Evolutionary conservation across 37 sponge, comb jelly and placozoan genomes (phyloP), one percentile per base, ranked within the genome.

Genomic region (Mnemiopsis leidyi): DNA sequence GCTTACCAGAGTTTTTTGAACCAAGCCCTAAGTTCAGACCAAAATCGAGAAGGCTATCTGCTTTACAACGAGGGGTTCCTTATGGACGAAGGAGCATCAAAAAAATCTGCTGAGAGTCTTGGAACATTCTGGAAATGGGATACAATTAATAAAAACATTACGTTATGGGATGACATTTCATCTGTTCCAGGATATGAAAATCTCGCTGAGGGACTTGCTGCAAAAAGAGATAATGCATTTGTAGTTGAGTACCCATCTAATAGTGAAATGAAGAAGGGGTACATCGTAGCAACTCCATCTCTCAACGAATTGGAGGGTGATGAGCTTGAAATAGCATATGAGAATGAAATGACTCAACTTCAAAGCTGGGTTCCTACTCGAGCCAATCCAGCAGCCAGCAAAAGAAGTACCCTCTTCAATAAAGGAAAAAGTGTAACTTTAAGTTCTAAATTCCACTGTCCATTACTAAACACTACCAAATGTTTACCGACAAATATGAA

Each of bases 401-500:
- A 77, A 77, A 26, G 79, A 31, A 32, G 35, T 34, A 31, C 79
- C 16, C 79, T 77, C 1, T 31, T 77, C 32, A 77, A 77, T 32
- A 77, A 32, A 16, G 79, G 79, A 34, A 26, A 77, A 32, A 77
- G 36, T 34, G 32, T 77, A 2, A 77, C 32, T 32, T 32, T 77
- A 77, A 32, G 33, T 32, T 20, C 36, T 32, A 26, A 32, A 77
- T 77, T 77, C 18, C 79, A 77, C 26, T 26, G 26, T 13, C 79
- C 79, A 77, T 32, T 77, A 32, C 36, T 77, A 32, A 77, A 77
- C 32, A 77, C 79, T 31, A 32, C 79, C 16, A 77, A 77, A 77
- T 77, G 79, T 32, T 32, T 77, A 13, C 79, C 79, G 16, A 77
- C 79, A 34, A 77, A 77, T 77, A 77, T 77, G 79, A 77, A 77